Conservation (phyloP, 2,888 invertebrate genomes). For the Xestia ashworthii region DNA sequence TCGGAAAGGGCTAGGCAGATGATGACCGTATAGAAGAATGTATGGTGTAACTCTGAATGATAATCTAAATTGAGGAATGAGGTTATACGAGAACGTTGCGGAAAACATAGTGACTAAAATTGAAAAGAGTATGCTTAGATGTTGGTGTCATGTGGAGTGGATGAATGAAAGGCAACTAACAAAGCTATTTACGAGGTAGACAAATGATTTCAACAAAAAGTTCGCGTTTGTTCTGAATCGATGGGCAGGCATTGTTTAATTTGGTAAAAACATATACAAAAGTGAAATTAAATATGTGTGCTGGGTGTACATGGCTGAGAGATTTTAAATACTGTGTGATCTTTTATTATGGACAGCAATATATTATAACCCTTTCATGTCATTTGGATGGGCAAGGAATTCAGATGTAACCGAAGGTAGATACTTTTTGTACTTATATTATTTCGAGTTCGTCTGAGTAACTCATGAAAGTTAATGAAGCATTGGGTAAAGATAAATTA, state of each 20-base stretch:
- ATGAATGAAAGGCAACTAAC: too few species aligned
- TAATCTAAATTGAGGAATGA: too few species aligned
- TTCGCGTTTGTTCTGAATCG: constrained; percentile 31
- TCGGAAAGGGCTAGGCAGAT: too few species aligned
- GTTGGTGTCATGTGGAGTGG: too few species aligned
- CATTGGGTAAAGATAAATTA: constrained; percentile 36
- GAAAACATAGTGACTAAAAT: too few species aligned
- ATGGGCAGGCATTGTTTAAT: constrained; percentile 37
- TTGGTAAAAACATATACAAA: constrained; percentile 51
- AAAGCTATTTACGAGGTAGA: too few species aligned
- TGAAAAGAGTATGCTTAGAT: too few species aligned
- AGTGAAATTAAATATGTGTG: constrained; percentile 36
- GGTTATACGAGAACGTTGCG: too few species aligned
- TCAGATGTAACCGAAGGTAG: constrained; percentile 24
- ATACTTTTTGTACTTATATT: constrained; percentile 41
- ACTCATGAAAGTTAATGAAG: constrained; percentile 42
- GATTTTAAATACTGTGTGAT: constrained; percentile 44
- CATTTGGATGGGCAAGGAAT: constrained; percentile 41
- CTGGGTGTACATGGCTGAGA: constrained; percentile 19
- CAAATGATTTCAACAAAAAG: background rate
- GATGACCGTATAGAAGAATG: too few species aligned
- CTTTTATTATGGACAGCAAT: constrained; percentile 20
- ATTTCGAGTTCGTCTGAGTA: constrained; percentile 26
- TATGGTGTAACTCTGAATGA: too few species aligned
- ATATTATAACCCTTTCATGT: constrained; percentile 38